These are phyloP conservation scores for Petrolisthes cinctipes DNA, from an alignment of 2,888 invertebrate genomes.

Conservation along the genomic window DNA sequence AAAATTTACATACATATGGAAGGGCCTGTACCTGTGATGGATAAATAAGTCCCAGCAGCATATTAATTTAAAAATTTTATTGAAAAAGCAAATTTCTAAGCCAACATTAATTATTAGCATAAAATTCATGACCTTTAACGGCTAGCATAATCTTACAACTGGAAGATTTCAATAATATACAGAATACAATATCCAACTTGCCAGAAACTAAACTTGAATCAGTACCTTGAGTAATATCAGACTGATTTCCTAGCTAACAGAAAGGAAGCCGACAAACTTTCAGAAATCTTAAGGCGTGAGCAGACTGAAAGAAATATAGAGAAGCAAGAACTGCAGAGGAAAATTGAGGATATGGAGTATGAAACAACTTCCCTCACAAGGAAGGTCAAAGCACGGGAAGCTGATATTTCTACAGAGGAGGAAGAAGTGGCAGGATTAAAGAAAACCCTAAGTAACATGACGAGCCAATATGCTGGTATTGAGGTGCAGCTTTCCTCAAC, in stretches of 20 bases:
- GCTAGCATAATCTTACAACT: too few species aligned
- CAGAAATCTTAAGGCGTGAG: neutral
- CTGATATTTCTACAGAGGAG: conserved; percentile 55
- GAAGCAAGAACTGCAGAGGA: conserved; percentile 18
- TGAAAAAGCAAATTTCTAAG: too few species aligned
- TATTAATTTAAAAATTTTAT: too few species aligned
- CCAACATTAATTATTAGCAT: too few species aligned
- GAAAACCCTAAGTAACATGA: conserved; percentile 11
- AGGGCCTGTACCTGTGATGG: too few species aligned
- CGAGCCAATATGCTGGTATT: conserved; percentile 28
- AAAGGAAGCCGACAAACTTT: conserved; percentile 41
- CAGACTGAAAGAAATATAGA: conserved; percentile 29
- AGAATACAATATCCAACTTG: too few species aligned
- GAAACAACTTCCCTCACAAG: conserved; percentile 43
- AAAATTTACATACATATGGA: too few species aligned
- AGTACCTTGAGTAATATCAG: conserved; percentile 52
- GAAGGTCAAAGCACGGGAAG: conserved; percentile 47
- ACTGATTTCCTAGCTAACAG: conserved; percentile 48
- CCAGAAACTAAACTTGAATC: conserved; percentile 65
- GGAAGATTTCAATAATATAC: too few species aligned
- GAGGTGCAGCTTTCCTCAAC: conserved; percentile 57
- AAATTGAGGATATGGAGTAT: conserved; percentile 61
- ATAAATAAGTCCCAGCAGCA: too few species aligned
- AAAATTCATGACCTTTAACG: too few species aligned
- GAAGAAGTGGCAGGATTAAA: conserved; percentile 63